Evolutionary conservation across 2,797 vertebrate genomes (phyloP).

Genomic region (Gouania willdenowi): DNA sequence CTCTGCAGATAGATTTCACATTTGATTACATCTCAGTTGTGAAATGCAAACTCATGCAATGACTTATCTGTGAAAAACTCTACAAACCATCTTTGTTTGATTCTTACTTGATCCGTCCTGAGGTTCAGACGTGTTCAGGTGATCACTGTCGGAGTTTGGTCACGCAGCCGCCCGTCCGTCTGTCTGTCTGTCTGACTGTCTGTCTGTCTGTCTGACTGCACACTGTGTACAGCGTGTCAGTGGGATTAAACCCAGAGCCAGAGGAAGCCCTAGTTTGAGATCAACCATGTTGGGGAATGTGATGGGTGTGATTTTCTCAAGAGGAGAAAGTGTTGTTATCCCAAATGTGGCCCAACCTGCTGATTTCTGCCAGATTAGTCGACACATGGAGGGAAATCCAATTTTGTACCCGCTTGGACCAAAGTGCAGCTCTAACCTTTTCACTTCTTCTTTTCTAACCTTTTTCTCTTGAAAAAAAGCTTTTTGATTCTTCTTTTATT

Average conservation of each 20-base stretch:
- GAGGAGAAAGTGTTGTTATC: constrained; percentile 24
- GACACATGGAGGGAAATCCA: constrained; percentile 34
- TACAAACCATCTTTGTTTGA: too few relatives aligned
- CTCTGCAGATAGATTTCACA: too few relatives aligned
- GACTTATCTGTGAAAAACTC: too few relatives aligned
- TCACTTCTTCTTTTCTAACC: neutral
- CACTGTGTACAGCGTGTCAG: constrained; percentile 16
- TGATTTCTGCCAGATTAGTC: constrained; percentile 41
- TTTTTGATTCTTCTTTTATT: too few relatives aligned
- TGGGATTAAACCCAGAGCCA: constrained; percentile 31
- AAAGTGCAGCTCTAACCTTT: neutral
- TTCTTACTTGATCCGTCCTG: too few relatives aligned
- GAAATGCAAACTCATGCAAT: too few relatives aligned
- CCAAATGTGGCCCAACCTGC: constrained; percentile 25
- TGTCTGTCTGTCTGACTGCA: too few relatives aligned
- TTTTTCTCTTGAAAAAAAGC: too few relatives aligned
- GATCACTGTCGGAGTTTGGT: neutral
- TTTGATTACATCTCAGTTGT: too few relatives aligned
- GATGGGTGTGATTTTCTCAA: constrained; percentile 43
- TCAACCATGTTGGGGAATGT: constrained; percentile 22
- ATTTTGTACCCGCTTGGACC: constrained; percentile 18
- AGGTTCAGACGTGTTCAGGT: too few relatives aligned
- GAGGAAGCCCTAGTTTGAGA: constrained; percentile 23
- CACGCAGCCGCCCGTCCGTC: constrained; percentile 3
- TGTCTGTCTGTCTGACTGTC: too few relatives aligned